Conservation (phyloP, 2,888 invertebrate species). For the Plagodis dolabraria region DNA sequence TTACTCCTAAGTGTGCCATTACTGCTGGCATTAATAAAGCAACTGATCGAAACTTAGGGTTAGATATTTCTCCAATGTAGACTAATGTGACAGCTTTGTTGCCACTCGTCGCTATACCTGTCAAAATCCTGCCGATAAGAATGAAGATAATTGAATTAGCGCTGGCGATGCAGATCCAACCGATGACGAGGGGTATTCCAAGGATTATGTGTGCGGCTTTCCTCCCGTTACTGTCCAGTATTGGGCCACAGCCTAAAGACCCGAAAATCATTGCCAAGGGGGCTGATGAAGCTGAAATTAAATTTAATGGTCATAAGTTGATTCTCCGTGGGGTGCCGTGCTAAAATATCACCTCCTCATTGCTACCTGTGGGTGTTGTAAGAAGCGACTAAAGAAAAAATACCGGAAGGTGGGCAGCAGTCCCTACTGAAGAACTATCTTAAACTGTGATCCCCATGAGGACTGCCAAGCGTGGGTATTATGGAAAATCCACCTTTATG, state of each 20-base stretch:
- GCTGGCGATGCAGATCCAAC: slow-evolving; percentile 45
- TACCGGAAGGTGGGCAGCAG: no score
- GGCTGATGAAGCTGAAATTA: slow-evolving; percentile 45
- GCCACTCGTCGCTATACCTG: slow-evolving; percentile 44
- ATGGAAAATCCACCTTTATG: no score
- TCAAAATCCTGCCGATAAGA: slow-evolving; percentile 44
- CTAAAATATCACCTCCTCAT: no score
- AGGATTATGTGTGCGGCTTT: slow-evolving; percentile 42
- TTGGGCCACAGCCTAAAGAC: slow-evolving; percentile 40
- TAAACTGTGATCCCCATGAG: no score
- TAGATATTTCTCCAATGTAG: slow-evolving; percentile 48
- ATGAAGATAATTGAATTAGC: slow-evolving; percentile 37
- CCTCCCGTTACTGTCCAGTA: slow-evolving; percentile 47
- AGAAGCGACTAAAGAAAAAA: no score
- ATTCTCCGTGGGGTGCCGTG: no score
- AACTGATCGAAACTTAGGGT: slow-evolving; percentile 14
- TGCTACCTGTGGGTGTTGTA: no score
- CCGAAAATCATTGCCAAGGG: slow-evolving; percentile 45
- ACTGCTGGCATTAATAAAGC: slow-evolving; percentile 14
- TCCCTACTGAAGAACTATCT: no score
- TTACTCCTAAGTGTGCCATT: slow-evolving; percentile 9
- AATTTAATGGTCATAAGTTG: no score
- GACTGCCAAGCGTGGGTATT: no score
- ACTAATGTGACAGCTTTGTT: slow-evolving; percentile 40
- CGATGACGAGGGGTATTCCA: slow-evolving; percentile 40